Conservation (phyloP, 2,888 invertebrate genomes). For the Drosophila leonis region DNA sequence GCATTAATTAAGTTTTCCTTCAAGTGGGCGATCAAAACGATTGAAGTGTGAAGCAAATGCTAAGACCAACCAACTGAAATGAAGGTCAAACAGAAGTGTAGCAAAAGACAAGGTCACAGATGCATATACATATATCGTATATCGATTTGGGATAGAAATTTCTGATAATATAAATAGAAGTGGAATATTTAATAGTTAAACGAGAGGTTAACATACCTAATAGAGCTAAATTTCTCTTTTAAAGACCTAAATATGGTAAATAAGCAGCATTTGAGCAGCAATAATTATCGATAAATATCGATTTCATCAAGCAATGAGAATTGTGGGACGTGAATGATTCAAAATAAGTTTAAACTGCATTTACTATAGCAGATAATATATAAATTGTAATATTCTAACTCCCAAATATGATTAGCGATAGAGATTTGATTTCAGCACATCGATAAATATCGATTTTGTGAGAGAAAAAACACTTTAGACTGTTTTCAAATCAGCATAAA, state of each 20-base stretch:
- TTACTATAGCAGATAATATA: neutral
- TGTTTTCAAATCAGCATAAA: neutral
- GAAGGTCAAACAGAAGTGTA: neutral
- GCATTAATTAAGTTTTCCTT: slow-evolving; percentile 3
- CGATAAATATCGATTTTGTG: neutral
- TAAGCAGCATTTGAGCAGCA: too few relatives aligned
- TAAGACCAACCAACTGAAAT: neutral
- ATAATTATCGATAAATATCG: too few relatives aligned
- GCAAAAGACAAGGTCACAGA: neutral
- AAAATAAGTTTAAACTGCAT: fast-evolving
- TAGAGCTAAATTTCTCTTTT: too few relatives aligned
- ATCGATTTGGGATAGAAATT: neutral
- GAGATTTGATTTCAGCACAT: neutral
- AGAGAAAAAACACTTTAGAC: neutral
- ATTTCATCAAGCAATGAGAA: too few relatives aligned
- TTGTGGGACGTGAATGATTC: too few relatives aligned
- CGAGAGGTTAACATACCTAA: too few relatives aligned
- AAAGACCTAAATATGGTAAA: too few relatives aligned
- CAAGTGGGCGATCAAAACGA: neutral
- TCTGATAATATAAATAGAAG: neutral
- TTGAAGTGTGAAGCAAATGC: neutral
- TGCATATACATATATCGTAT: neutral
- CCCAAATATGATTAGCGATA: neutral
- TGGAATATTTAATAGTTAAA: neutral
- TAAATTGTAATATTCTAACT: neutral